These are phyloP conservation scores for Stomatorhinus ivindoensis DNA, from an alignment of 2,113 vertebrate species.

Conservation along the genomic window DNA sequence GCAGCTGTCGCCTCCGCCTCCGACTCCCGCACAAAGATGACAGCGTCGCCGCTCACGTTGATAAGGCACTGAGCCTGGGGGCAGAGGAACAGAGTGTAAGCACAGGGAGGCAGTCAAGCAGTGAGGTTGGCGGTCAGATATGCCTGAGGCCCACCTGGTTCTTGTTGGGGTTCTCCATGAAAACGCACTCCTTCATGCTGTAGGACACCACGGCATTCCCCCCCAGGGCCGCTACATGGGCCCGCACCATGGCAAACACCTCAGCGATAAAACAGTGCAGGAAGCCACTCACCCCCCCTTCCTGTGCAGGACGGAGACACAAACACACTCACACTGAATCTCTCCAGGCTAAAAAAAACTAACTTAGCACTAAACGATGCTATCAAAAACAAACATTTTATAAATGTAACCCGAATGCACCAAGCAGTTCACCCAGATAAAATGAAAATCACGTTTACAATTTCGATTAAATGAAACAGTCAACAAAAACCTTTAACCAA, in stretches of 20 bases:
- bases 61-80: constrained; percentile 93
- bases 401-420: neutral
- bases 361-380: neutral
- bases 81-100: neutral
- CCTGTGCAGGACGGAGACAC: constrained; percentile 54
- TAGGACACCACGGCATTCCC: constrained; percentile 96
- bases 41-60: constrained; percentile 91
- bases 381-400: neutral
- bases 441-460: no score
- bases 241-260: constrained; percentile 95
- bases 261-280: constrained; percentile 93
- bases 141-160: constrained; percentile 76
- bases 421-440: neutral
- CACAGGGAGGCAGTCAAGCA: neutral
- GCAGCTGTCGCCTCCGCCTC: constrained; percentile 67
- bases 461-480: neutral
- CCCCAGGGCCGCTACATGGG: constrained; percentile 88
- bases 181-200: constrained; percentile 97
- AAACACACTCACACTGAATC: neutral
- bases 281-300: constrained; percentile 95
- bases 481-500: neutral
- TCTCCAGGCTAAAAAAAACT: neutral
- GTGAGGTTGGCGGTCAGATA: neutral
- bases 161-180: constrained; percentile 98
- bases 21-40: constrained; percentile 80